A percentile compares a stretch with the other conserved stretches of the same genome.
These are phyloP conservation scores for Myotis vivesi DNA, from an alignment of 2,797 vertebrate species.

Conservation along the genomic window DNA sequence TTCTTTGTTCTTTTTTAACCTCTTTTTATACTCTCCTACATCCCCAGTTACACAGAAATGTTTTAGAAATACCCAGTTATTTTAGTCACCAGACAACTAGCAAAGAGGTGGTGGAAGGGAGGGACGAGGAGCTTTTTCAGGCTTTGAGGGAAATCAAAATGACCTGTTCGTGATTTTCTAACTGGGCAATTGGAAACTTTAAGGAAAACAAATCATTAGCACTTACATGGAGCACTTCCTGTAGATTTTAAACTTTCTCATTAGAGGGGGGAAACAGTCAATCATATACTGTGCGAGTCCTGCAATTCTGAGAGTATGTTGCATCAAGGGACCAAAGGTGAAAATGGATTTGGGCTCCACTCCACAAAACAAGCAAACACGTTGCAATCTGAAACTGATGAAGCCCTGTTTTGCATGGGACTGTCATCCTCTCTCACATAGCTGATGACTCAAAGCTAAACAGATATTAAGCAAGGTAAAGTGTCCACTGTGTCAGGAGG, in stretches of 20 bases:
- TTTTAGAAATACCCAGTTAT: slow-evolving; percentile 47
- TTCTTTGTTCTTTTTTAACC: slow-evolving; percentile 72
- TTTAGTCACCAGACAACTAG: slow-evolving; percentile 10
- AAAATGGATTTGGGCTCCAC: neutral
- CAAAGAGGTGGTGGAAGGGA: neutral
- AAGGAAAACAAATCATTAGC: slow-evolving; percentile 58
- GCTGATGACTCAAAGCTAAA: neutral
- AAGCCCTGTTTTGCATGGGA: neutral
- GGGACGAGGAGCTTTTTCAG: neutral
- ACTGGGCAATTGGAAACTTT: slow-evolving; percentile 43
- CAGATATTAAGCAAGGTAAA: neutral
- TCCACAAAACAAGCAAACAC: neutral
- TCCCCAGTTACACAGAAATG: slow-evolving; percentile 53
- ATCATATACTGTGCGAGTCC: slow-evolving; percentile 68
- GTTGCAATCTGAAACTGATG: neutral
- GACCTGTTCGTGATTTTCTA: slow-evolving; percentile 46
- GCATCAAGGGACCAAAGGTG: slow-evolving; percentile 59
- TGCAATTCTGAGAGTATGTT: slow-evolving; percentile 63
- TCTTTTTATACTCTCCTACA: slow-evolving; percentile 19
- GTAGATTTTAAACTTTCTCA: slow-evolving; percentile 64
- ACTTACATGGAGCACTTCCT: neutral
- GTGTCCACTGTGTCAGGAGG: neutral
- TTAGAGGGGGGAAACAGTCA: slow-evolving; percentile 32
- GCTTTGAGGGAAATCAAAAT: slow-evolving; percentile 57
- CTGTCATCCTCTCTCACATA: neutral